These are phyloP conservation scores for Aulostomus chinensis DNA, from an alignment of 2,797 vertebrate species.

Conservation along the genomic window DNA sequence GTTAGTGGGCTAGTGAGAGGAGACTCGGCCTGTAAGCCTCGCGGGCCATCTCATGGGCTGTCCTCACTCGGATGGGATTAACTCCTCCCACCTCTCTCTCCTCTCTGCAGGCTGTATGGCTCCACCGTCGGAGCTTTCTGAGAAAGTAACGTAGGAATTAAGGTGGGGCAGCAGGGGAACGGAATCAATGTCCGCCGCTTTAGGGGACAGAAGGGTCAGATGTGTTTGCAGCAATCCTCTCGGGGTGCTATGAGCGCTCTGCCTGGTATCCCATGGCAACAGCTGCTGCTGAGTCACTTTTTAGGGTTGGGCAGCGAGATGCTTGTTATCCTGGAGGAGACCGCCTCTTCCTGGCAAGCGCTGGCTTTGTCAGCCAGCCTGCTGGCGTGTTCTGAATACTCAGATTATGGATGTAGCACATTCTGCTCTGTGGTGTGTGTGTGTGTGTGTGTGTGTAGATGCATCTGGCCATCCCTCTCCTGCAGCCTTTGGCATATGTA, in stretches of 20 bases:
- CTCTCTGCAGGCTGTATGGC: conserved; percentile 10
- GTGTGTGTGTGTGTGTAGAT: conserved; percentile 10
- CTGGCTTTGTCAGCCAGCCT: neutral
- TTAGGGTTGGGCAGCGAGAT: conserved; percentile 25
- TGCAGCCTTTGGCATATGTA: conserved; percentile 3
- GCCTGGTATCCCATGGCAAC: conserved; percentile 71
- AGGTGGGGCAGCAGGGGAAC: conserved; percentile 43
- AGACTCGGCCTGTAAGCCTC: conserved; percentile 7
- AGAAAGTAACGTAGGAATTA: conserved; percentile 50
- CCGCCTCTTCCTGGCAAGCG: conserved; percentile 5
- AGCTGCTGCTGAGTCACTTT: conserved; percentile 76
- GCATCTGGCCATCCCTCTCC: conserved; percentile 37
- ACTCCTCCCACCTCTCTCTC: conserved; percentile 4
- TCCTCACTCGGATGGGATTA: conserved; percentile 52
- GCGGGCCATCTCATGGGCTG: neutral
- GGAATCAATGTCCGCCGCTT: conserved; percentile 12
- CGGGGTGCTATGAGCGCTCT: conserved; percentile 27
- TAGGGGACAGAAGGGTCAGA: conserved; percentile 7
- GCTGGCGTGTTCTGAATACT: conserved; percentile 13
- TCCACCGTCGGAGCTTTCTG: conserved; percentile 7
- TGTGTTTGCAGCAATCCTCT: conserved; percentile 27
- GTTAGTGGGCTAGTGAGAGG: conserved; percentile 28
- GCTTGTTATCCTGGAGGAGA: conserved; percentile 13
- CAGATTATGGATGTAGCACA: conserved; percentile 23
- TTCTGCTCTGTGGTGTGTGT: conserved; percentile 9